Percentiles rank a stretch among this genome's conserved stretches.
phyloP scores from a whole-genome alignment of 2,113 vertebrate species.

The Etia nguti region DNA sequence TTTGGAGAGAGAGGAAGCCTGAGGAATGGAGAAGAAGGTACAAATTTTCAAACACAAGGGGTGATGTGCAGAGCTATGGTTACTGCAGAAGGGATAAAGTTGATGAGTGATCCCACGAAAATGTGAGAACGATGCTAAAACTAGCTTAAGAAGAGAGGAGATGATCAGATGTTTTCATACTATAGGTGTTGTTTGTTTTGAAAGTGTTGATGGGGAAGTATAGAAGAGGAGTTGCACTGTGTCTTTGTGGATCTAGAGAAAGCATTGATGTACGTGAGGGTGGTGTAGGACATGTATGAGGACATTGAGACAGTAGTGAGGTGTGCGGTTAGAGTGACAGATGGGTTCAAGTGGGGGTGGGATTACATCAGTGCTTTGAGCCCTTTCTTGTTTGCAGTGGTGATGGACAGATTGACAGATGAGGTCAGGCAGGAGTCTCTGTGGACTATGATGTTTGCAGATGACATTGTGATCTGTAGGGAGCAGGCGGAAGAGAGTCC shows the following conservation, averaged over 20 bases:
- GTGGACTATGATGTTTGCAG: neutral
- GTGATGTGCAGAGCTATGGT: too few relatives aligned
- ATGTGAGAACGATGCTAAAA: too few relatives aligned
- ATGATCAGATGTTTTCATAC: neutral
- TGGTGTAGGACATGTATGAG: neutral
- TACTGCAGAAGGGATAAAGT: too few relatives aligned
- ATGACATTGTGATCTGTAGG: neutral
- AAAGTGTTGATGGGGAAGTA: fast-evolving
- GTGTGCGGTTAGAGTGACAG: neutral
- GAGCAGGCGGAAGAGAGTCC: neutral
- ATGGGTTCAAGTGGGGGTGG: neutral
- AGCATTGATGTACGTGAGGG: neutral
- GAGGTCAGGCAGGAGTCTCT: neutral
- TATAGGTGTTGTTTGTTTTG: neutral
- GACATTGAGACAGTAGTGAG: neutral
- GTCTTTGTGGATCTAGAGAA: neutral
- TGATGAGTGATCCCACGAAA: too few relatives aligned
- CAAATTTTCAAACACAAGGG: too few relatives aligned
- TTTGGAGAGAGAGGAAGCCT: too few relatives aligned
- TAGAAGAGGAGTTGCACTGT: fast-evolving
- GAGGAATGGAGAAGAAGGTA: too few relatives aligned
- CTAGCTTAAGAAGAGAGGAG: too few relatives aligned
- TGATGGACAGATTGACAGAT: neutral
- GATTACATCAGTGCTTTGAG: neutral
- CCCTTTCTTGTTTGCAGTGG: neutral